phyloP scores from a whole-genome alignment of 2,797 vertebrate genomes.

The Graptemys geographica region DNA sequence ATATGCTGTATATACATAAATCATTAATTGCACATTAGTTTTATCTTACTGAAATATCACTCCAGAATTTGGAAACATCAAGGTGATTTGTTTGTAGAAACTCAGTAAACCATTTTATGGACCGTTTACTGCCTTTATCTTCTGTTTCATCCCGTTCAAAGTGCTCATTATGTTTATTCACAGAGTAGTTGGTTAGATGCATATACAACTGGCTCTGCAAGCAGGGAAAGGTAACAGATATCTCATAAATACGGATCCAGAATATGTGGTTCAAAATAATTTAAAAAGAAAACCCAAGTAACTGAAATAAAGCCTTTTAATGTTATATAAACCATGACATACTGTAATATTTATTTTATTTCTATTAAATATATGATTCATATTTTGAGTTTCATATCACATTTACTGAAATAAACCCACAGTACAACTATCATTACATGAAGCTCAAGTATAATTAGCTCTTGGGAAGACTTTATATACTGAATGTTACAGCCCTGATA shows the following conservation, averaged over 20 bases:
- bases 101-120: conserved; percentile 98
- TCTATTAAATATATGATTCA: background rate
- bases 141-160: conserved; percentile 96
- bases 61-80: conserved; percentile 97
- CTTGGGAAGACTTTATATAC: background rate
- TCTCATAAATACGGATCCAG: background rate
- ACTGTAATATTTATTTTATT: background rate
- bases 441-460: background rate
- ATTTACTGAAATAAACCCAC: background rate
- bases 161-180: conserved; percentile 98
- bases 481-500: background rate
- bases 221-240: background rate
- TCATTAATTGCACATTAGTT: conserved; percentile 2
- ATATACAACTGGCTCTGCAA: conserved; percentile 95
- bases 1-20: conserved; percentile 36
- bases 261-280: conserved; percentile 1
- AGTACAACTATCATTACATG: fast-evolving
- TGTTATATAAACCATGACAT: background rate
- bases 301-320: background rate
- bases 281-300: background rate
- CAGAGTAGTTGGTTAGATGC: conserved; percentile 99
- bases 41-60: conserved; percentile 94
- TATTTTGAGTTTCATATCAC: background rate
- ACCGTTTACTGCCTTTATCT: conserved; percentile 98
- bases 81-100: conserved; percentile 94